Conservation (phyloP, 2,113 vertebrate genomes). For the Channa maculata region DNA sequence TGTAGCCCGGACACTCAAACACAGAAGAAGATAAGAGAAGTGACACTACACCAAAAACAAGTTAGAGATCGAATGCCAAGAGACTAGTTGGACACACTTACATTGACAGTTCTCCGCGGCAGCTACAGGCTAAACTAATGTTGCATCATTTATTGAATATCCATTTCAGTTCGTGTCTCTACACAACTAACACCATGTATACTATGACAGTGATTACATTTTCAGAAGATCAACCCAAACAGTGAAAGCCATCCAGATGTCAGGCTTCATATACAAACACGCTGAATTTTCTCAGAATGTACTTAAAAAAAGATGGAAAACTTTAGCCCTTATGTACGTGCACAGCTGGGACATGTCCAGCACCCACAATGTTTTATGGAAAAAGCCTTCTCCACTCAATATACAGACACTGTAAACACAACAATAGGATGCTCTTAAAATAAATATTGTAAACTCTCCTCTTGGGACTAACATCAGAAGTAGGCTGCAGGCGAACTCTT, state of each 20-base stretch:
- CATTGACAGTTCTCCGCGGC: neutral
- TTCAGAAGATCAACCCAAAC: conserved; percentile 16
- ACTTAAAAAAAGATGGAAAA: conserved; percentile 7
- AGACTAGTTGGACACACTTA: neutral
- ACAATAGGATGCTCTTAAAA: neutral
- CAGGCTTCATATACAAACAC: neutral
- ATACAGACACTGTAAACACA: conserved; percentile 36
- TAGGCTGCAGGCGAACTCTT: conserved; percentile 12
- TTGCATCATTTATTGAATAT: conserved; percentile 29
- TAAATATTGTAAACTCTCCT: conserved; percentile 8
- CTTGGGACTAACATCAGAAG: conserved; percentile 20
- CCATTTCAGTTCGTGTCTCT: neutral
- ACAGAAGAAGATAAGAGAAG: conserved; percentile 11
- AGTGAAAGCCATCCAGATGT: neutral
- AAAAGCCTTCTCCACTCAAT: conserved; percentile 4
- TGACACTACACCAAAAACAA: conserved; percentile 11
- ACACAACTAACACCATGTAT: neutral
- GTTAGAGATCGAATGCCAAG: conserved; percentile 18
- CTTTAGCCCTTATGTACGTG: neutral
- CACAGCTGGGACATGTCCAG: conserved; percentile 14
- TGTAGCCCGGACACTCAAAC: conserved; percentile 38
- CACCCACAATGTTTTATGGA: conserved; percentile 25
- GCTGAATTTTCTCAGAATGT: neutral
- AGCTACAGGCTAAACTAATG: neutral
- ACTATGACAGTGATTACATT: conserved; percentile 20